Evolutionary conservation across 2,888 invertebrate species (phyloP), one percentile per base, ranked within the genome.

Genomic region (Bimastos eiseni): DNA sequence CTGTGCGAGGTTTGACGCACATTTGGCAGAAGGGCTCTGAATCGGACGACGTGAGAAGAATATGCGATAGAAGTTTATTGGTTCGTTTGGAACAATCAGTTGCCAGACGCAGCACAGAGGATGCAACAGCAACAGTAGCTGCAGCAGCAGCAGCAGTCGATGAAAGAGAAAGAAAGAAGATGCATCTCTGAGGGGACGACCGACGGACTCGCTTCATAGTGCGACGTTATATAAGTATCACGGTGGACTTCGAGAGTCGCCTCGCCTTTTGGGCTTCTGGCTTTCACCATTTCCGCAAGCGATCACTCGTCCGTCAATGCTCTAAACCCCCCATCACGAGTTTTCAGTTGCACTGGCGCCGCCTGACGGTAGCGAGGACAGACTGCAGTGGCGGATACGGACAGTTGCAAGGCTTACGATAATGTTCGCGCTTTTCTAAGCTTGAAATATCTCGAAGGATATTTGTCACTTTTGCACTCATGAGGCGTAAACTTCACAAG

Each of bases 251-350:
- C 0, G 30, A 70, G 70, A 70, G 70, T 30, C 6, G 70, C 70
- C n/a, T n/a, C 70, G 30, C 70, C 70, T n/a, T n/a, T 55, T n/a
- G 6, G 70, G 1, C 70, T 70, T 70, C 70, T 70, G 70, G 70
- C 70, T 70, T 70, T 70, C 70, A 70, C 30, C 70, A n/a, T n/a
- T 70, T 70, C 70, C 70, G 70, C 70, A 70, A 70, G n/a, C 70
- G 70, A 70, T 70, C 70, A n/a, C 70, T n/a, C 30, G 11, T n/a
- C n/a, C 70, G 70, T 8, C 70, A 70, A 70, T 70, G 8, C 70
- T 11, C n/a, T n/a, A 70, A n/a, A 1, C n/a, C n/a, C 70, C 55
- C 70, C 70, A 30, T n/a, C 70, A 6, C 49, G 70, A 70, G 70
- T 70, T 70, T 30, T 70, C n/a, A 70, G 11, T 70, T 30, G 70